Base-by-base conservation (phyloP, 64 coral and sea anemone species). In the Acropora tenuis region DNA sequence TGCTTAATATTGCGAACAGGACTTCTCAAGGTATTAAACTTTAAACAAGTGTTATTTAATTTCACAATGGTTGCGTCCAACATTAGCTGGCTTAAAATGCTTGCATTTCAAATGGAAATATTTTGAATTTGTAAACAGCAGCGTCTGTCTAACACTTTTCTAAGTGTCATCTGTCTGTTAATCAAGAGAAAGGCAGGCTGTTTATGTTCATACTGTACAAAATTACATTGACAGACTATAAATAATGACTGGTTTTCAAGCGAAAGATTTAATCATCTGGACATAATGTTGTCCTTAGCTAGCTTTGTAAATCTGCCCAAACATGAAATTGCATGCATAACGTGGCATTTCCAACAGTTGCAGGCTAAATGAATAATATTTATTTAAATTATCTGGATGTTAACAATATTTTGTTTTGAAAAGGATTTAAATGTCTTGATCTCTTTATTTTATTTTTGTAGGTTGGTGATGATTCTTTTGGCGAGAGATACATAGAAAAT, bases 401-500 rank as follows among this genome's bases (percentile, higher is more conserved):
- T 63, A 13, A 12, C 60, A 10, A 55, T 55, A 5, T 55, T 63
- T 63, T 63, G 11, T 63, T 13, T 63, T 2, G 8, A 63, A 63
- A 63, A 55, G 52, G 10, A 55, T 30, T 30, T 30, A 55, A 7
- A 55, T 7, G 5, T 7, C 52, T 7, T 55, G 1, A 55, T 7
- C 52, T 55, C 52, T 55, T 63, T 63, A 13, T 12, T 63, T 15
- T 63, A 13, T 61, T 63, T 88, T 82, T 55, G 8, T 68, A 98
- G 97, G 88, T 98, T 58, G 97, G 97, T 48, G 79, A 98, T 80
- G 97, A 98, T 80, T 90, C 94, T 15, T 98, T 98, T 96, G 97
- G 97, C n/a, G 61, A 95, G 47, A 87, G 88, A 60, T 89, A 93
- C 72, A 78, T 96, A 82, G 86, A 93, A 75, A 98, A 98, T 78